Conservation (phyloP, 2,888 invertebrate genomes). For the Therioaphis trifolii region DNA sequence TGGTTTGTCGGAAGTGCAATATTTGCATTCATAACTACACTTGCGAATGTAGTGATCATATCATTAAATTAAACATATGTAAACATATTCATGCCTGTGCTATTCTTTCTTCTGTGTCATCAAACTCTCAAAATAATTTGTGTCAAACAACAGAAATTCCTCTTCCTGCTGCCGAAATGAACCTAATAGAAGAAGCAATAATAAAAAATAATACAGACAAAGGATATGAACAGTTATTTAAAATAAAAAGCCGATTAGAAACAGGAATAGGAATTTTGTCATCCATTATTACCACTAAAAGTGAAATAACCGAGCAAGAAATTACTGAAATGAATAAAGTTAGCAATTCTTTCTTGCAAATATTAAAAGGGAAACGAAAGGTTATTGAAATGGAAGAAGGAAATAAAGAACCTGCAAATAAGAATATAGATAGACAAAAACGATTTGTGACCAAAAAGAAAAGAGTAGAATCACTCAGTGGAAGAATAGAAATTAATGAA, state of each 20-base stretch:
- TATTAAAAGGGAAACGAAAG: not conserved
- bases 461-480: conserved; percentile 14
- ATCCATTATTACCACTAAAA: not conserved
- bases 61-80: conserved; percentile 59
- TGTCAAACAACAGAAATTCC: conserved; percentile 3
- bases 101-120: not conserved
- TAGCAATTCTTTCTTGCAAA: not conserved
- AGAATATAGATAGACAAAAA: conserved; percentile 14
- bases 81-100: conserved; percentile 57
- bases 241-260: conserved; percentile 14
- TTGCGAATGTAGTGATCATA: conserved; percentile 56
- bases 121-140: not conserved
- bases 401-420: conserved; percentile 29
- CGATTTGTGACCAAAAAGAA: conserved; percentile 1
- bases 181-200: not conserved
- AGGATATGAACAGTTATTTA: not conserved
- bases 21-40: conserved; percentile 51
- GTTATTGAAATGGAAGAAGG: conserved; percentile 9
- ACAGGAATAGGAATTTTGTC: not conserved
- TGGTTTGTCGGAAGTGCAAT: conserved; percentile 33
- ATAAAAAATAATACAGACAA: not conserved
- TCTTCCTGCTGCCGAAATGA: conserved; percentile 2
- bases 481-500: not conserved
- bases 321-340: not conserved
- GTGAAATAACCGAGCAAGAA: not conserved